phyloP scores from a whole-genome alignment of 2,888 invertebrate species.

The Protonemura montana region DNA sequence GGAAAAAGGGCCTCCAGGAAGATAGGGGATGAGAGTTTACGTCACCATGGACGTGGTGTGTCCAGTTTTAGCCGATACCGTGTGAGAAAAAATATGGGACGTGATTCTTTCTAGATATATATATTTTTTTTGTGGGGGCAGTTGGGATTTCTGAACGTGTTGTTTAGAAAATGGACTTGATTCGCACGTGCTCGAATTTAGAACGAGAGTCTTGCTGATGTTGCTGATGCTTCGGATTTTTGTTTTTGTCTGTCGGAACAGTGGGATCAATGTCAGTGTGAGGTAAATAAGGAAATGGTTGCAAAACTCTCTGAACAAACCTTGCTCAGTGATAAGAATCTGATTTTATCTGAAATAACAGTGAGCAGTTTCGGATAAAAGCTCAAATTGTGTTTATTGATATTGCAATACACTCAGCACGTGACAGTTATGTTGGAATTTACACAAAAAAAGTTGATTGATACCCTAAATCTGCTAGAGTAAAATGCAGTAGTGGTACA shows the following conservation, averaged over 20 bases:
- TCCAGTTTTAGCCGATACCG: background rate
- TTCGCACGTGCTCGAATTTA: background rate
- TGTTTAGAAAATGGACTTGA: slow-evolving; percentile 7
- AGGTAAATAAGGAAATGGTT: background rate
- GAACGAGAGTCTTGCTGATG: background rate
- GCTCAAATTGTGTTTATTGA: too few relatives aligned
- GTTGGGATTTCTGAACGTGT: background rate
- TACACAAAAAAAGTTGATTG: too few relatives aligned
- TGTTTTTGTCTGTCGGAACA: background rate
- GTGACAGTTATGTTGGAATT: too few relatives aligned
- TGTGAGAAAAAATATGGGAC: background rate
- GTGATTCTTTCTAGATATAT: background rate
- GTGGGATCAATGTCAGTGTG: background rate
- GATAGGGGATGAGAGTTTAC: background rate
- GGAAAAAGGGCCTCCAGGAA: background rate
- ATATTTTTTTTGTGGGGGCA: background rate
- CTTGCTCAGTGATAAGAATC: background rate
- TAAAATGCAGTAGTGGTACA: too few relatives aligned
- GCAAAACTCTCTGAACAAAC: background rate
- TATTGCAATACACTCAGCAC: too few relatives aligned
- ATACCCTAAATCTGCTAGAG: too few relatives aligned
- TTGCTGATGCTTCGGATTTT: background rate
- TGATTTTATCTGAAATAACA: too few relatives aligned
- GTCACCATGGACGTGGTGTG: background rate
- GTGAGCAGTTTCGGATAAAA: too few relatives aligned